Conservation (phyloP, 2,113 vertebrate species). For the Sturnira hondurensis region DNA sequence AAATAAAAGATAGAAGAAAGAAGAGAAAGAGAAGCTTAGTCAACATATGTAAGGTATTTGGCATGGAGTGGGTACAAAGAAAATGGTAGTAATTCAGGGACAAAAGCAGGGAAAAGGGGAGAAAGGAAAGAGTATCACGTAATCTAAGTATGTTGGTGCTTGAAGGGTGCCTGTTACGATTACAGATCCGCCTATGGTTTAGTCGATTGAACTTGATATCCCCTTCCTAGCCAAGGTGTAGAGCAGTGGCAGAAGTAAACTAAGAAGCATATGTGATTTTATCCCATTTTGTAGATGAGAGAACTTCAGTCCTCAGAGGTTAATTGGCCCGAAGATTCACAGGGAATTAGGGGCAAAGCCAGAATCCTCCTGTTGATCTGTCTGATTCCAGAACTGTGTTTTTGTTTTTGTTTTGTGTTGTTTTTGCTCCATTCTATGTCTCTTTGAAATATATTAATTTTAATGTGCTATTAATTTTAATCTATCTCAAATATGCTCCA, state of each 20-base stretch:
- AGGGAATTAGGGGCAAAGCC: neutral
- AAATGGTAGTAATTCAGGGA: neutral
- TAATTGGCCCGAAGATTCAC: neutral
- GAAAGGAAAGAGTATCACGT: neutral
- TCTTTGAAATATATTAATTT: conserved; percentile 22
- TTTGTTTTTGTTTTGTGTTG: neutral
- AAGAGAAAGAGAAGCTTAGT: neutral
- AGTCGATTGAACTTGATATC: neutral
- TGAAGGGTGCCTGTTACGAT: neutral
- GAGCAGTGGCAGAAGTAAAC: neutral
- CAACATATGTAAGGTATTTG: neutral
- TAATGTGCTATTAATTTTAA: neutral
- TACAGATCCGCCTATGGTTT: no score
- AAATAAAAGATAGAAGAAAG: neutral
- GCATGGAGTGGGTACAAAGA: neutral
- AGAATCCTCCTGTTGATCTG: neutral
- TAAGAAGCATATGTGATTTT: neutral
- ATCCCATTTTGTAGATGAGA: neutral
- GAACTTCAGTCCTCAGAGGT: neutral
- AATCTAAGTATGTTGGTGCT: neutral
- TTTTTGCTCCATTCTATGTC: neutral
- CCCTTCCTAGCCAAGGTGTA: neutral
- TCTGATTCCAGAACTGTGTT: neutral
- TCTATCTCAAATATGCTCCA: neutral
- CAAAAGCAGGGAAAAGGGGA: neutral